Conservation (phyloP, 1,140 invertebrate species). For the Andricus grossulariae region DNA sequence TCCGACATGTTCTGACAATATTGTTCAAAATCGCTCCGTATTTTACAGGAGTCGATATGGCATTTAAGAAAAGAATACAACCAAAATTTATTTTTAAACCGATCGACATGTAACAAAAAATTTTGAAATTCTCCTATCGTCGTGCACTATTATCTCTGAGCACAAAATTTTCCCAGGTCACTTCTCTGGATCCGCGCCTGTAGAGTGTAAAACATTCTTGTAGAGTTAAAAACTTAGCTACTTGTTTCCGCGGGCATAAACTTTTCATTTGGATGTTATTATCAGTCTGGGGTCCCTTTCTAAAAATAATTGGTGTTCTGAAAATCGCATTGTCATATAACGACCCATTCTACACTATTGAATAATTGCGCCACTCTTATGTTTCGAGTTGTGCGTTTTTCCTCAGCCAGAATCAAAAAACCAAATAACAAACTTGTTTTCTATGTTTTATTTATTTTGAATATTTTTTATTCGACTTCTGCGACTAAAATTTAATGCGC, state of each 20-base stretch:
- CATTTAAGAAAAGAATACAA: no score
- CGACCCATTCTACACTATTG: conserved; percentile 31
- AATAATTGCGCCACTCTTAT: conserved; percentile 2
- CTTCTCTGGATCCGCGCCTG: neutral
- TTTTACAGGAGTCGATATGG: no score
- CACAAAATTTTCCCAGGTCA: no score
- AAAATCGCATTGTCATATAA: conserved; percentile 48
- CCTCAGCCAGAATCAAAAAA: neutral
- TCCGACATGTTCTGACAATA: no score
- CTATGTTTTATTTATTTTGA: neutral
- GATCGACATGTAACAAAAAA: neutral
- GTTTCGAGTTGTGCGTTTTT: conserved; percentile 10
- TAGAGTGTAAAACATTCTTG: neutral
- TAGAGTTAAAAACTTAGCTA: conserved; percentile 16
- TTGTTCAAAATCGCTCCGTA: no score
- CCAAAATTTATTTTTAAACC: no score
- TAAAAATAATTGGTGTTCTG: conserved; percentile 53
- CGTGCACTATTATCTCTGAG: neutral
- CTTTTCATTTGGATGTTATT: conserved; percentile 42
- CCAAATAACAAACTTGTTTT: neutral
- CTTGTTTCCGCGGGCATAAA: conserved; percentile 15
- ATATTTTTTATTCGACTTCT: neutral
- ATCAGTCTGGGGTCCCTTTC: conserved; percentile 47
- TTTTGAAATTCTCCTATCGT: neutral
- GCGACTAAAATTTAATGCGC: no score